Evolutionary conservation across 2,797 vertebrate genomes (phyloP).

Genomic region (Limnodromus scolopaceus): DNA sequence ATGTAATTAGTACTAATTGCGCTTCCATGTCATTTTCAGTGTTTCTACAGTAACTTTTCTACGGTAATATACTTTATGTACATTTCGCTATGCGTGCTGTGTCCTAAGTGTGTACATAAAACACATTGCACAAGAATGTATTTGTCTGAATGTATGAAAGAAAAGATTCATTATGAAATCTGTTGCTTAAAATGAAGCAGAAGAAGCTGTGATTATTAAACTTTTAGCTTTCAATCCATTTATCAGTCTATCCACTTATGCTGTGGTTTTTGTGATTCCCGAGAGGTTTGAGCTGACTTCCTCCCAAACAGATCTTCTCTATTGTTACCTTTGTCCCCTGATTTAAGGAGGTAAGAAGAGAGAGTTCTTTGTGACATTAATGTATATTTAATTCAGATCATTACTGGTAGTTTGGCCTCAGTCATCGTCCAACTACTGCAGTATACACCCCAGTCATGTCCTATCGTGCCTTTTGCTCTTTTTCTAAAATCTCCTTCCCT

Average conservation of each 20-base stretch:
- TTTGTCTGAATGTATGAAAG: neutral
- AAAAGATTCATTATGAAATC: neutral
- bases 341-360: neutral
- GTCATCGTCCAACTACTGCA: conserved; percentile 2
- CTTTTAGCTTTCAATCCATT: neutral
- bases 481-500: conserved; percentile 10
- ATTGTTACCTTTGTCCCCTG: neutral
- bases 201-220: neutral
- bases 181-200: neutral
- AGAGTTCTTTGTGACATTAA: neutral
- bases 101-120: neutral
- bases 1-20: neutral
- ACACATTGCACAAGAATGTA: neutral
- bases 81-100: neutral
- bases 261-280: neutral
- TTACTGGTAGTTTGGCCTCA: neutral
- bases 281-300: neutral
- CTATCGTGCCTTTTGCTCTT: conserved; percentile 22
- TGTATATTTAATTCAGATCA: conserved; percentile 23
- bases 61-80: neutral
- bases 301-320: neutral
- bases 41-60: neutral
- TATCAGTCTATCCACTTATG: neutral
- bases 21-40: neutral
- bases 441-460: neutral